These are phyloP conservation scores for Enteromius viviparus DNA, from an alignment of 2,797 vertebrate species.

Conservation along the genomic window DNA sequence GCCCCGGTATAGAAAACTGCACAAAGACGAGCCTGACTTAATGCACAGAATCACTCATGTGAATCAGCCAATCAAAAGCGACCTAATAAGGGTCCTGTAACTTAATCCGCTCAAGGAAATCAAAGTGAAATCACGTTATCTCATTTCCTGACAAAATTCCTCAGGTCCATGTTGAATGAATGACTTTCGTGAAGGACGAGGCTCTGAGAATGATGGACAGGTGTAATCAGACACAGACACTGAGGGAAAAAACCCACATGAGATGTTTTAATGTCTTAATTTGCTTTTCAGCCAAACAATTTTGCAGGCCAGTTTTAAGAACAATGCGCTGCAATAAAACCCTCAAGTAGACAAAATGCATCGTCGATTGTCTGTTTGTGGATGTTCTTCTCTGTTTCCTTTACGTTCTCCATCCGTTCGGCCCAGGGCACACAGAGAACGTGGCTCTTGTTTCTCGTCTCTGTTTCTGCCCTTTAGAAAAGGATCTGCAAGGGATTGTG, in stretches of 20 bases:
- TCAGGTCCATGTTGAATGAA: neutral
- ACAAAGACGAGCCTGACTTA: neutral
- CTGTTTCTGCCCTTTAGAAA: constrained; percentile 45
- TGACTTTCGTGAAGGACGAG: neutral
- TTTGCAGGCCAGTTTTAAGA: constrained; percentile 7
- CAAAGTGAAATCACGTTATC: constrained; percentile 25
- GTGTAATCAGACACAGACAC: constrained; percentile 22
- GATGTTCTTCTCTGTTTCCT: constrained; percentile 1
- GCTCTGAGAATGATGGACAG: constrained; percentile 35
- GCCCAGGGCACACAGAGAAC: constrained; percentile 31
- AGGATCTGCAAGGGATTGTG: constrained; percentile 45
- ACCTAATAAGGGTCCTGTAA: neutral
- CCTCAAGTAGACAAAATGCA: neutral
- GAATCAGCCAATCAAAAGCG: constrained; percentile 16
- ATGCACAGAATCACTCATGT: neutral
- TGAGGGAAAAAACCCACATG: neutral
- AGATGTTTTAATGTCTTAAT: neutral
- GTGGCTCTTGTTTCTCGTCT: constrained; percentile 1
- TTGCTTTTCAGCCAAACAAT: constrained; percentile 8
- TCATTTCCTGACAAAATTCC: neutral
- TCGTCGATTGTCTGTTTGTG: neutral
- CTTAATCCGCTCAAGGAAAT: neutral
- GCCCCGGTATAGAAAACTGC: neutral
- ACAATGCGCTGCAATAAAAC: neutral
- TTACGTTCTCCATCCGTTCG: neutral